Conservation (phyloP, 2,113 vertebrate species). For the Solenodon paradoxus region DNA sequence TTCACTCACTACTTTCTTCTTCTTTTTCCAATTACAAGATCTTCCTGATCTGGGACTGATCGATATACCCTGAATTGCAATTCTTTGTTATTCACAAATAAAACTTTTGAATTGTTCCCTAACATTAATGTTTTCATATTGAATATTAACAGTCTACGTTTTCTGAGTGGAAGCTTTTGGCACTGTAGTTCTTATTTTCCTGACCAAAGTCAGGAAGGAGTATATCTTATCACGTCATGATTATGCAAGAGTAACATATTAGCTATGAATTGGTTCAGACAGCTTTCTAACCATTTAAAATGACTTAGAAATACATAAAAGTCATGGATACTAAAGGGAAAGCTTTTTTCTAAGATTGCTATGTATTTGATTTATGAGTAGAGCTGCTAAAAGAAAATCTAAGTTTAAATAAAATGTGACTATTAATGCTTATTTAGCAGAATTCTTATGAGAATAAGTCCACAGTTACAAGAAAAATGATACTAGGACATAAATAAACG, state of each 20-base stretch:
- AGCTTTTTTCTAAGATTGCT: not conserved
- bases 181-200: not conserved
- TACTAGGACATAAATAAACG: not conserved
- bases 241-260: not conserved
- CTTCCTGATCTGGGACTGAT: not conserved
- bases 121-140: not conserved
- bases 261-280: not conserved
- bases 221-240: not conserved
- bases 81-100: not conserved
- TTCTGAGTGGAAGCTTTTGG: not conserved
- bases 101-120: not conserved
- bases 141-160: not conserved
- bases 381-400: not conserved
- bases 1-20: not conserved
- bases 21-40: not conserved
- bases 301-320: conserved; percentile 19
- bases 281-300: conserved; percentile 13
- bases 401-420: not conserved
- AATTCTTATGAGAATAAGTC: not conserved
- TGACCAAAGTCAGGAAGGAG: not conserved
- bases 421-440: not conserved
- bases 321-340: not conserved
- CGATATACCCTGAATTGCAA: not conserved
- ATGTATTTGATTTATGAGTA: conserved; percentile 29
- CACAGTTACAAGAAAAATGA: not conserved